A percentile compares a stretch with the other conserved stretches of the same genome.
These are phyloP conservation scores for Pandion haliaetus DNA, from an alignment of 2,113 vertebrate genomes.

Conservation along the genomic window DNA sequence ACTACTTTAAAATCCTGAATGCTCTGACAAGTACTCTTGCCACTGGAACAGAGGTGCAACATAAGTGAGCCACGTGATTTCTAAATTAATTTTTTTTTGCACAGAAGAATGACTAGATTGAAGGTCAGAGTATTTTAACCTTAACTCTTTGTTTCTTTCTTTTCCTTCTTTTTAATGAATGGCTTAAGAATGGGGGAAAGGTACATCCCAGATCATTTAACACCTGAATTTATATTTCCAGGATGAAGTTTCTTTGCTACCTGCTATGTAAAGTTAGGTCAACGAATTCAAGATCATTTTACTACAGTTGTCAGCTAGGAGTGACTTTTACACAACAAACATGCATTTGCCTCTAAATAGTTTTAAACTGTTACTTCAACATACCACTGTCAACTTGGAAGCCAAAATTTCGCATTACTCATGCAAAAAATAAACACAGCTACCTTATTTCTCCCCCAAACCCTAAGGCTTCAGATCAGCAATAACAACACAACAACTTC, in stretches of 20 bases:
- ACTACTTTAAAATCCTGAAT: slow-evolving; percentile 2
- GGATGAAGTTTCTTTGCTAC: background rate
- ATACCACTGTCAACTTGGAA: background rate
- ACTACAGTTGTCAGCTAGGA: background rate
- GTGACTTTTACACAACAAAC: background rate
- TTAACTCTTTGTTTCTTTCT: background rate
- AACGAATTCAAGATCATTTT: background rate
- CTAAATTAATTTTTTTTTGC: background rate
- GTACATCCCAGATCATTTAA: background rate
- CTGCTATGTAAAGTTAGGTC: background rate
- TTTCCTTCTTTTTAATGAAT: background rate
- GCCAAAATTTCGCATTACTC: background rate
- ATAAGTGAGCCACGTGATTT: background rate
- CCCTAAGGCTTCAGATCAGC: background rate
- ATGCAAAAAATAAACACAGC: background rate
- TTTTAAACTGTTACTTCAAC: background rate
- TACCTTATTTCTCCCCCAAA: background rate
- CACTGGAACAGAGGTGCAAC: background rate
- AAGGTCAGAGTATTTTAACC: background rate
- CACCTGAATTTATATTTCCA: background rate
- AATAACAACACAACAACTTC: background rate
- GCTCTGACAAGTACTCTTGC: background rate
- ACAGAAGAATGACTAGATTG: background rate
- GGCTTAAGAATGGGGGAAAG: background rate
- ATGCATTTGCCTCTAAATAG: background rate